phyloP scores from a whole-genome alignment of 2,888 invertebrate species.

The Adela reaumurella region DNA sequence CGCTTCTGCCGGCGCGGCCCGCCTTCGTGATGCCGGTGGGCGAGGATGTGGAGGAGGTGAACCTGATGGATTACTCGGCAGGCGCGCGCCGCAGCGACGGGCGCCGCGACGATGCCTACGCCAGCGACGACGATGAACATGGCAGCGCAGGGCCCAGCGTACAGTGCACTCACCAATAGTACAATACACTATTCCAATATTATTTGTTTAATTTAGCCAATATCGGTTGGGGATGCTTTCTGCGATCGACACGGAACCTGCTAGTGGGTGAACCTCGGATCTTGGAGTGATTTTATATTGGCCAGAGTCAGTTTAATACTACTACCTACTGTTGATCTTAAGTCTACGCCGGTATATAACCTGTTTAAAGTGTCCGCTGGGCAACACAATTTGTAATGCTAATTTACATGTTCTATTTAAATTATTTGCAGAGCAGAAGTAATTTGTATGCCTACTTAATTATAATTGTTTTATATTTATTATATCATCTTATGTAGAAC shows the following conservation, averaged over 20 bases:
- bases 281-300: not conserved
- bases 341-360: too few species aligned
- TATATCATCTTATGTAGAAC: too few species aligned
- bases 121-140: slow-evolving; percentile 61
- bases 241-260: not conserved
- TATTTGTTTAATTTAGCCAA: slow-evolving; percentile 6
- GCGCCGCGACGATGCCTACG: slow-evolving; percentile 68
- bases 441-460: too few species aligned
- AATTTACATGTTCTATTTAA: too few species aligned
- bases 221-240: slow-evolving; percentile 8
- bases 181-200: slow-evolving; percentile 24
- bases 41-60: slow-evolving; percentile 84
- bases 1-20: slow-evolving; percentile 69
- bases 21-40: slow-evolving; percentile 68
- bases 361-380: not conserved
- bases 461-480: too few species aligned
- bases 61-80: slow-evolving; percentile 71
- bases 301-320: too few species aligned
- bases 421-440: too few species aligned
- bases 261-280: not conserved
- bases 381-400: too few species aligned
- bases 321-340: too few species aligned
- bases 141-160: slow-evolving; percentile 60
- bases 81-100: slow-evolving; percentile 49
- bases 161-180: slow-evolving; percentile 81